Conservation (phyloP, 2,888 invertebrate genomes). For the Trichacis sp. region DNA sequence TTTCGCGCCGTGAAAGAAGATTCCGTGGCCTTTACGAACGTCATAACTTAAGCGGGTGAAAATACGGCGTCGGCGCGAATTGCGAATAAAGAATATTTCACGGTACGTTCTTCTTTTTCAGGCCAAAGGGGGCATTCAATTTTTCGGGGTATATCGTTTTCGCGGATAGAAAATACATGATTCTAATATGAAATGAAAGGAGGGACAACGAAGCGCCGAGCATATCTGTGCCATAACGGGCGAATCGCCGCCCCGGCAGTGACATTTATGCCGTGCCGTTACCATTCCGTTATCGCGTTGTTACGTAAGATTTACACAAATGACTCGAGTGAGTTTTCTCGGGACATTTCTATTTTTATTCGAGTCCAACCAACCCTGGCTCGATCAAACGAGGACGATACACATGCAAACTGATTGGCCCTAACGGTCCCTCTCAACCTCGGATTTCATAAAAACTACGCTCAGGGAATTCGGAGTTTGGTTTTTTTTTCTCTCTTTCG, state of each 20-base stretch:
- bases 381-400: conserved; percentile 8
- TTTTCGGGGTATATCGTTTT: conserved; percentile 41
- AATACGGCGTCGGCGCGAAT: conserved; percentile 30
- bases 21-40: background rate
- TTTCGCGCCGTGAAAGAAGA: conserved; percentile 1
- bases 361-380: conserved; percentile 11
- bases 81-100: conserved; percentile 32
- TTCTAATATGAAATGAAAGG: conserved; percentile 41
- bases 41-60: background rate
- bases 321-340: conserved; percentile 34
- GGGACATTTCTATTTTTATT: conserved; percentile 35
- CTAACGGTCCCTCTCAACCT: conserved; percentile 26
- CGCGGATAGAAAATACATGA: conserved; percentile 35
- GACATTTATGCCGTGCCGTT: conserved; percentile 43
- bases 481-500: background rate
- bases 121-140: conserved; percentile 40
- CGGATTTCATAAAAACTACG: background rate
- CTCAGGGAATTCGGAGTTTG: background rate
- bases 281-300: conserved; percentile 43
- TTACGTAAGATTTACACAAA: conserved; percentile 43
- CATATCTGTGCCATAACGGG: conserved; percentile 36
- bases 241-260: conserved; percentile 34
- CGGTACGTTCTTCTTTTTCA: conserved; percentile 25
- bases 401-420: conserved; percentile 27
- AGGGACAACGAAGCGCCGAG: conserved; percentile 32